These are phyloP conservation scores for Helleia helle DNA, from an alignment of 2,888 invertebrate genomes.

Conservation along the genomic window DNA sequence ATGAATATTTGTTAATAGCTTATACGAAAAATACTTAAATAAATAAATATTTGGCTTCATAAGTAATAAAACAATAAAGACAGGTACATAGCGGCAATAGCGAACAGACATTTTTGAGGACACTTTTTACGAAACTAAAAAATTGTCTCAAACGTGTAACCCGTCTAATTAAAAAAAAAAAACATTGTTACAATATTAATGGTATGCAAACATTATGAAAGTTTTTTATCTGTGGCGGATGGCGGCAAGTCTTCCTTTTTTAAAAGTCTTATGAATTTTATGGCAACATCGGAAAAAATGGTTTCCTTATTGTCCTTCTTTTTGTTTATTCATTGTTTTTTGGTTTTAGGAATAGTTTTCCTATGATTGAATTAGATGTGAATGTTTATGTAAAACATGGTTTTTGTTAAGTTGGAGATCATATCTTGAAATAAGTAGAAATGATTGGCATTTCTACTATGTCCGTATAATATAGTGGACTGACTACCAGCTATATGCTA, in stretches of 20 bases:
- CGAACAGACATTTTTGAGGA: neutral
- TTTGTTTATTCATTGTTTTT: neutral
- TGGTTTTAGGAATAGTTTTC: too few species aligned
- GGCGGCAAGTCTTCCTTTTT: conserved; percentile 6
- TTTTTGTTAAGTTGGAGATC: too few species aligned
- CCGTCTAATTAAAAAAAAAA: neutral
- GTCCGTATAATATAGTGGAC: too few species aligned
- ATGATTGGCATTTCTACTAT: too few species aligned
- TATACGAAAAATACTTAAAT: neutral
- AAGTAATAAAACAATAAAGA: neutral
- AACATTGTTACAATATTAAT: conserved; percentile 6
- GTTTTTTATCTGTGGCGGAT: neutral
- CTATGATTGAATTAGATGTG: too few species aligned
- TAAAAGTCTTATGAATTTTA: neutral
- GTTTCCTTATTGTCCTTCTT: neutral
- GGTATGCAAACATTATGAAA: conserved; percentile 3
- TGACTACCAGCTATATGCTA: too few species aligned
- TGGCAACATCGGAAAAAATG: neutral
- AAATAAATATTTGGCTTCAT: neutral
- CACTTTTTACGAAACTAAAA: conserved; percentile 1
- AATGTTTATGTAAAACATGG: too few species aligned
- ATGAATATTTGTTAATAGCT: too few species aligned
- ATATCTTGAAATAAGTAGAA: too few species aligned
- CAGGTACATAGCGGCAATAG: neutral
- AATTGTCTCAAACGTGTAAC: neutral